Percentiles rank a stretch among this genome's conserved stretches.
Conservation (phyloP, 2,113 vertebrate species). For the Rhinopomastus cyanomelas region DNA sequence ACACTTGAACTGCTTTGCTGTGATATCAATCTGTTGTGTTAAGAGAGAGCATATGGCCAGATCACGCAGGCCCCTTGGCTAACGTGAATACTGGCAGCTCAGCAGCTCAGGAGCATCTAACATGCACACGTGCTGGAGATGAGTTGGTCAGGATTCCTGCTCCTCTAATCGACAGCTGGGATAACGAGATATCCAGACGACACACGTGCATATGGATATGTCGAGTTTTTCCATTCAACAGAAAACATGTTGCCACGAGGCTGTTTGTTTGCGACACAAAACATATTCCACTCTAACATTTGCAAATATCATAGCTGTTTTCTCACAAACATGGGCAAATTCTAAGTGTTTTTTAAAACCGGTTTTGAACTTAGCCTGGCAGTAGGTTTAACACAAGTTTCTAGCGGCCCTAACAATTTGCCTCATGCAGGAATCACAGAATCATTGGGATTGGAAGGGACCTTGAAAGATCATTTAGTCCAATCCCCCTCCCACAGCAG, state of each 20-base stretch:
- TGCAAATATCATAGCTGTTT: background rate
- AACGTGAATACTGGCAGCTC: background rate
- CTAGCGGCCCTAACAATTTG: background rate
- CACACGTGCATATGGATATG: background rate
- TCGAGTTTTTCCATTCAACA: rapidly evolving
- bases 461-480: too few species aligned
- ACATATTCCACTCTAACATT: background rate
- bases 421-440: background rate
- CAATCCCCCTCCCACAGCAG: too few species aligned
- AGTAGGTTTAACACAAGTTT: background rate
- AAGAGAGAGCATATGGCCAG: slow-evolving; percentile 27
- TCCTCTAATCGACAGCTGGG: background rate
- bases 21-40: slow-evolving; percentile 28
- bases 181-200: background rate
- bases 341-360: background rate
- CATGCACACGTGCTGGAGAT: background rate
- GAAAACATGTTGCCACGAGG: background rate
- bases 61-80: background rate
- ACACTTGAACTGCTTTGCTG: background rate
- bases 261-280: background rate
- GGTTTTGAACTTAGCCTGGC: background rate
- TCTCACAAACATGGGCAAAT: background rate
- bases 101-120: background rate
- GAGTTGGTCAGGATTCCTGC: background rate
- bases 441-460: too few species aligned